Percentiles rank a stretch among this genome's conserved stretches.
Conservation (phyloP, 2,888 invertebrate genomes). For the Chloroclystis v-ata region DNA sequence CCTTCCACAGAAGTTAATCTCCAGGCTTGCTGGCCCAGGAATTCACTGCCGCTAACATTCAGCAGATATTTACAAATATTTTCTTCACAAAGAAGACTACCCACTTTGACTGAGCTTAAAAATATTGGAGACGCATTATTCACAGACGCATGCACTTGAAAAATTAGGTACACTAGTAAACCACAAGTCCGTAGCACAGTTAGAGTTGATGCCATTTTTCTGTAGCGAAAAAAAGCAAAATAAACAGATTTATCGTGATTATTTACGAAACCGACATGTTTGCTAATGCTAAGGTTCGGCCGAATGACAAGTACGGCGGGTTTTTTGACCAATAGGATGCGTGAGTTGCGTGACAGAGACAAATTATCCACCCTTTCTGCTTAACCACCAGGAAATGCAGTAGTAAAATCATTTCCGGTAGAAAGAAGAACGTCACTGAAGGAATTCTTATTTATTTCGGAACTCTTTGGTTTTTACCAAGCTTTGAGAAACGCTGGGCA, state of each 20-base stretch:
- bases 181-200: constrained; percentile 72
- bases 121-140: constrained; percentile 41
- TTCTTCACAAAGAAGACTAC: constrained; percentile 44
- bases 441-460: no score
- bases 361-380: no score
- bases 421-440: no score
- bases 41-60: constrained; percentile 59
- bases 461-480: no score
- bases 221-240: constrained; percentile 39
- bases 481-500: no score
- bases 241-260: constrained; percentile 41
- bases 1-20: constrained; percentile 55
- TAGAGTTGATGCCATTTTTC: constrained; percentile 57
- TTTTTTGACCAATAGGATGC: no score
- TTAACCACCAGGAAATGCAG: no score
- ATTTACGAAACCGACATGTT: constrained; percentile 55
- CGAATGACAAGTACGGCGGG: no score
- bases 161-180: constrained; percentile 54
- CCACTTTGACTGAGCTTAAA: constrained; percentile 52
- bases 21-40: constrained; percentile 65
- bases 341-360: no score
- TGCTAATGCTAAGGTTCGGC: constrained; percentile 47
- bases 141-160: constrained; percentile 44
- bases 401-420: no score
- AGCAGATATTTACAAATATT: constrained; percentile 71